Conservation (phyloP, 2,888 invertebrate species). For the Gibbula magus region DNA sequence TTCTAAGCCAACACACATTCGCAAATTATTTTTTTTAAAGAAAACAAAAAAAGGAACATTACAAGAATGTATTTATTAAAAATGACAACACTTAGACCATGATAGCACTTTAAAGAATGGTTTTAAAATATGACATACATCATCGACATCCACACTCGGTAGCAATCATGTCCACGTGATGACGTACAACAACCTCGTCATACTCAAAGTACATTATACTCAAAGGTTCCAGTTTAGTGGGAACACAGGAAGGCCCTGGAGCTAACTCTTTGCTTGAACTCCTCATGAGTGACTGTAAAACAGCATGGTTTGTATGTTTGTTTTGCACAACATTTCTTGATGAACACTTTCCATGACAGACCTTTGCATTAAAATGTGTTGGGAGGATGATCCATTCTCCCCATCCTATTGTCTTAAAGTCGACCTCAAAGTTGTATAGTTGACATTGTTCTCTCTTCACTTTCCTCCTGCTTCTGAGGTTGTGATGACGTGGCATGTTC, state of each 20-base stretch:
- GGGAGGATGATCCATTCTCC: constrained; percentile 72
- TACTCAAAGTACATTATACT: constrained; percentile 73
- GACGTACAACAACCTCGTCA: constrained; percentile 70
- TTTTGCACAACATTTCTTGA: constrained; percentile 59
- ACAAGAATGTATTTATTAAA: too few species aligned
- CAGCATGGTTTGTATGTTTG: constrained; percentile 72
- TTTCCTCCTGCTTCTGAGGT: constrained; percentile 41
- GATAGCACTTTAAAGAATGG: too few species aligned
- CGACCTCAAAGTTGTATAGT: constrained; percentile 63
- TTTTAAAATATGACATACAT: constrained; percentile 12
- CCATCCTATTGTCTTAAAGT: constrained; percentile 72
- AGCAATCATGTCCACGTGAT: constrained; percentile 71
- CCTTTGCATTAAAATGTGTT: constrained; percentile 66
- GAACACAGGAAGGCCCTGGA: constrained; percentile 71
- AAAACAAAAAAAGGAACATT: too few species aligned
- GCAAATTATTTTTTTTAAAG: too few species aligned
- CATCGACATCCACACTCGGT: constrained; percentile 70
- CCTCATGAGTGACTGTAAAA: constrained; percentile 70
- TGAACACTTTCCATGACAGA: constrained; percentile 69
- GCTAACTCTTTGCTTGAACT: constrained; percentile 57
- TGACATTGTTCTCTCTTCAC: constrained; percentile 56
- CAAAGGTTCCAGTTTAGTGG: constrained; percentile 65
- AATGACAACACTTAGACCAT: too few species aligned
- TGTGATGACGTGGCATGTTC: constrained; percentile 30
- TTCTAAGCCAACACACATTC: too few species aligned